phyloP scores from a whole-genome alignment of 2,113 vertebrate genomes.

The Cebidichthys violaceus region DNA sequence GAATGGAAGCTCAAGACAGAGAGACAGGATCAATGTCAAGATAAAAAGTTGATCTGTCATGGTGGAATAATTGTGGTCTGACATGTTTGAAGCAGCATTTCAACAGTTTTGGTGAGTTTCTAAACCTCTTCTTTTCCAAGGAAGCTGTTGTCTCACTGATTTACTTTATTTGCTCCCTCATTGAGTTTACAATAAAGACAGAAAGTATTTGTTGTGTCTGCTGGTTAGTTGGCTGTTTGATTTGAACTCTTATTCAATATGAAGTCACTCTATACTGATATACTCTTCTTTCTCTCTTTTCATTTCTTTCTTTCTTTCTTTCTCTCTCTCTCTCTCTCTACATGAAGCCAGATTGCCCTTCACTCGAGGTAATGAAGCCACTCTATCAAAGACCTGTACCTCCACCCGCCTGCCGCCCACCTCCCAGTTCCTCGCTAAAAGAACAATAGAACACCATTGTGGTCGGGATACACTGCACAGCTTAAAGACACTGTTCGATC shows the following conservation, averaged over 20 bases:
- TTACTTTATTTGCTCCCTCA: not conserved
- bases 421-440: constrained; percentile 48
- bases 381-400: constrained; percentile 78
- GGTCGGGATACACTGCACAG: constrained; percentile 43
- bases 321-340: constrained; percentile 33
- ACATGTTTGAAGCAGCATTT: not conserved
- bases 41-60: constrained; percentile 43
- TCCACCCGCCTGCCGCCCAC: constrained; percentile 53
- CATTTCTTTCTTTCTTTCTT: rapidly evolving
- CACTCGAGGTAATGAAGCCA: constrained; percentile 81
- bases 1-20: constrained; percentile 38
- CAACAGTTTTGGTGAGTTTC: not conserved
- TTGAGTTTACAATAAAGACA: not conserved
- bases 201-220: not conserved
- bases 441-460: constrained; percentile 41
- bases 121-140: not conserved
- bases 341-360: constrained; percentile 80
- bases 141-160: not conserved
- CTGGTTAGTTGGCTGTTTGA: constrained; percentile 27
- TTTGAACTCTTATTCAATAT: constrained; percentile 1
- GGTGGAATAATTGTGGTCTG: constrained; percentile 8
- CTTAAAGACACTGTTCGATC: constrained; percentile 52
- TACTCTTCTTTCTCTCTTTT: not conserved
- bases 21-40: constrained; percentile 48
- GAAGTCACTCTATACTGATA: not conserved